Evolutionary conservation across 2,888 invertebrate genomes (phyloP).

Genomic region (Ormyrus labotus): DNA sequence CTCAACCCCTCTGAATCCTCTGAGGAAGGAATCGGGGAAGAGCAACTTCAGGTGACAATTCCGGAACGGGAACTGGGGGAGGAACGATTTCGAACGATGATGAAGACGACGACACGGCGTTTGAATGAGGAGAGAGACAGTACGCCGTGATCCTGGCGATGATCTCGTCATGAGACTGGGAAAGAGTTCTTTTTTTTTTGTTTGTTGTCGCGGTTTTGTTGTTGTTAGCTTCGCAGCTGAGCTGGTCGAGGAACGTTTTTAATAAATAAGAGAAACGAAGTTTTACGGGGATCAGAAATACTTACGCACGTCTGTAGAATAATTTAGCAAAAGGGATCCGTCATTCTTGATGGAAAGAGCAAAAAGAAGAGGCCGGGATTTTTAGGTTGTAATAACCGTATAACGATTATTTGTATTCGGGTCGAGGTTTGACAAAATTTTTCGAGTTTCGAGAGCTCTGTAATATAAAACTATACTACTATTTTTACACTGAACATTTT

Average conservation of each 20-base stretch:
- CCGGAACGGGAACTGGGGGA: slow-evolving; percentile 11
- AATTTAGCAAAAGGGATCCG: slow-evolving; percentile 35
- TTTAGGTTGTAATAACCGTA: slow-evolving; percentile 6
- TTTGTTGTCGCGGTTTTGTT: slow-evolving; percentile 28
- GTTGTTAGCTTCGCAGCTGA: slow-evolving; percentile 24
- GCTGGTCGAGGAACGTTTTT: slow-evolving; percentile 25
- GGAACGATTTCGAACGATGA: slow-evolving; percentile 46
- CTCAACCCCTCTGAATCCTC: slow-evolving; percentile 13
- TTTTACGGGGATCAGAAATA: slow-evolving; percentile 20
- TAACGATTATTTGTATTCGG: slow-evolving; percentile 40
- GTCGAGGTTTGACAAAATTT: slow-evolving; percentile 48
- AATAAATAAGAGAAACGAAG: background rate
- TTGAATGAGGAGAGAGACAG: background rate
- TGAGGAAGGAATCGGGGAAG: background rate
- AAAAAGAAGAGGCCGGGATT: slow-evolving; percentile 15
- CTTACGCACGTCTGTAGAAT: slow-evolving; percentile 15
- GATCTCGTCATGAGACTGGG: slow-evolving; percentile 29
- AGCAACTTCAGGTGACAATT: slow-evolving; percentile 15
- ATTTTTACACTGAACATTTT: slow-evolving; percentile 74
- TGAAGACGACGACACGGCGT: slow-evolving; percentile 16
- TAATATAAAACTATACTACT: slow-evolving; percentile 67
- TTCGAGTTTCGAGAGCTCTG: slow-evolving; percentile 60
- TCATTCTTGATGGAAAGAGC: slow-evolving; percentile 5
- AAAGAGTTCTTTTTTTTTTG: slow-evolving; percentile 15
- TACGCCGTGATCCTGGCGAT: slow-evolving; percentile 3